Conservation (phyloP, 2,113 vertebrate genomes). For the Coturnix japonica region DNA sequence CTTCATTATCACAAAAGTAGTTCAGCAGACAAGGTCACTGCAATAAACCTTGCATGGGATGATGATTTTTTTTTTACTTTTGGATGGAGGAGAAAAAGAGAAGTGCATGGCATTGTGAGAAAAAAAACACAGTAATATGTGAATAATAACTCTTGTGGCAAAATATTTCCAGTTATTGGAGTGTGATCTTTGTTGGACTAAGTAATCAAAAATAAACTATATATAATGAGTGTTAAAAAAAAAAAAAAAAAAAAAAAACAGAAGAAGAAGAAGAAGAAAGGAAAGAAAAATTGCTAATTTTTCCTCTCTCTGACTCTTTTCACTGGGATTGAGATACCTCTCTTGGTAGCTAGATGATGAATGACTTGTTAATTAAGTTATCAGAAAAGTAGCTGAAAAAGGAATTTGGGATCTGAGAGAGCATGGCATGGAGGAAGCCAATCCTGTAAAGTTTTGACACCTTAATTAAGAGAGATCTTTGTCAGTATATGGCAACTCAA, state of each 20-base stretch:
- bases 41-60: background rate
- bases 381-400: constrained; percentile 5
- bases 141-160: background rate
- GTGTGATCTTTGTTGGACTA: background rate
- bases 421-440: background rate
- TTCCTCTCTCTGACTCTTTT: background rate
- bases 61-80: background rate
- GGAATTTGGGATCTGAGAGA: background rate
- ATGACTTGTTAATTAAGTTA: constrained; percentile 23
- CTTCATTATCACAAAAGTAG: background rate
- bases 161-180: background rate
- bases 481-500: background rate
- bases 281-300: background rate
- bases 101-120: background rate
- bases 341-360: background rate
- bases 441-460: background rate
- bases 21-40: background rate
- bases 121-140: background rate
- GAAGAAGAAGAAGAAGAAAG: background rate
- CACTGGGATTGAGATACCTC: background rate
- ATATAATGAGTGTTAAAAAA: background rate
- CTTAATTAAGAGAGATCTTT: constrained; percentile 32
- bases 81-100: background rate
- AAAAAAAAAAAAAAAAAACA: background rate
- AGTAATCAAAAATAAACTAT: background rate